Evolutionary conservation across 2,113 vertebrate species (phyloP).

Genomic region (Corapipo altera): DNA sequence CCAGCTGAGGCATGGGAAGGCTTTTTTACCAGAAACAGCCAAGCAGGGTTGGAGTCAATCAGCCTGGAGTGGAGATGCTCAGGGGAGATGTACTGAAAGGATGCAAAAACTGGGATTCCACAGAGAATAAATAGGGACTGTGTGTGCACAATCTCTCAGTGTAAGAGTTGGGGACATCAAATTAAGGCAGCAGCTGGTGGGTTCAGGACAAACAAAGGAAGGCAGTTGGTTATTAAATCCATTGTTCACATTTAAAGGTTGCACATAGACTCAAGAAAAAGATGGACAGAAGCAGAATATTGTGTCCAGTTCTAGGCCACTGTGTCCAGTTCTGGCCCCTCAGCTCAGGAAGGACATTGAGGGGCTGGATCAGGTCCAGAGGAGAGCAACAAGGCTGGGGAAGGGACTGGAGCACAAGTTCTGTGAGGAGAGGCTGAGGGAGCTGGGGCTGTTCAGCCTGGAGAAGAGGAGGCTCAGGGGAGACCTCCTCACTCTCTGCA

Average conservation of each 20-base stretch:
- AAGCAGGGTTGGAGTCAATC: neutral
- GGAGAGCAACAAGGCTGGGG: too few species aligned
- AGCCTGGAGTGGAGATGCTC: neutral
- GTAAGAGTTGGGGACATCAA: neutral
- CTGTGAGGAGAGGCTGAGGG: too few species aligned
- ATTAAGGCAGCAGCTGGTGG: neutral
- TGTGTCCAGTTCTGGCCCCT: too few species aligned
- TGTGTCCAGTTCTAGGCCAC: too few species aligned
- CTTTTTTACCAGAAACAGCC: neutral
- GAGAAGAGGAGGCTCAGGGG: too few species aligned
- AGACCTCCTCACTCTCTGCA: too few species aligned
- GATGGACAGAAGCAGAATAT: too few species aligned
- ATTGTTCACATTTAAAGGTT: neutral
- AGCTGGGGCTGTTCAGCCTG: too few species aligned
- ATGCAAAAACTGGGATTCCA: neutral
- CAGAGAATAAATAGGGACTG: fast-evolving
- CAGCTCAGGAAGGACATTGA: too few species aligned
- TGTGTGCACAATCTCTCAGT: neutral
- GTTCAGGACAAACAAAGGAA: neutral
- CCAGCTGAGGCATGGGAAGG: neutral
- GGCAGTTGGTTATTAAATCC: neutral
- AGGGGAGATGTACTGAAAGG: fast-evolving
- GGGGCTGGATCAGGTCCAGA: too few species aligned
- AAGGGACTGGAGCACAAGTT: too few species aligned
- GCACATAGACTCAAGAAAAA: neutral